Evolutionary conservation across 2,797 vertebrate genomes (phyloP).

Genomic region (Paramormyrops hopkinsi): DNA sequence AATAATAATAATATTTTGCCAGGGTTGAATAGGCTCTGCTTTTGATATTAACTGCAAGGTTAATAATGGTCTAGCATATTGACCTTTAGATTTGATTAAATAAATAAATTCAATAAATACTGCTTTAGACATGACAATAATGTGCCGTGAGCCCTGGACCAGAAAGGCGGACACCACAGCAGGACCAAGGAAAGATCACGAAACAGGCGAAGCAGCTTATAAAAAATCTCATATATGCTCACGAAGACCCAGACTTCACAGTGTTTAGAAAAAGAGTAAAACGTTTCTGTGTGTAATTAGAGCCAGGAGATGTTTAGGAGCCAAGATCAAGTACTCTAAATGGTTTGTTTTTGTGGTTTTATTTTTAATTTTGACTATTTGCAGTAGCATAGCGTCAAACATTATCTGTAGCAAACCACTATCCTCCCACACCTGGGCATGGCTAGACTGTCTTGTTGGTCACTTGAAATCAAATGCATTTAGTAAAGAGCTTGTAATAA

Average conservation of each 20-base stretch:
- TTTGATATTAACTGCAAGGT: background rate
- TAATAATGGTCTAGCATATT: background rate
- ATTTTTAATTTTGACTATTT: conserved; percentile 5
- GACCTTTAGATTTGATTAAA: background rate
- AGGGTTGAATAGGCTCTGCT: background rate
- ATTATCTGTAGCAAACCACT: background rate
- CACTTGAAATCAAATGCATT: background rate
- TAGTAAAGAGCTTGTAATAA: background rate
- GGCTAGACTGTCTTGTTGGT: background rate
- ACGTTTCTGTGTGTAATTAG: background rate
- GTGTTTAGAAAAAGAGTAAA: background rate
- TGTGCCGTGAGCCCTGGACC: background rate
- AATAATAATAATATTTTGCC: background rate
- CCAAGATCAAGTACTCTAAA: background rate
- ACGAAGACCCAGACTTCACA: background rate
- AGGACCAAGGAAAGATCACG: background rate
- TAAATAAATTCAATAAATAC: background rate
- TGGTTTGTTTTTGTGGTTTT: background rate
- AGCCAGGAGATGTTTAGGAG: background rate
- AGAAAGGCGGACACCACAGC: background rate
- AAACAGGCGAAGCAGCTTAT: background rate
- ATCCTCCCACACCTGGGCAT: background rate
- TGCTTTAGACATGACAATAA: background rate
- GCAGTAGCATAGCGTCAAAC: background rate
- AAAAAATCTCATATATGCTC: background rate